These are phyloP conservation scores for Ceyx erithaca DNA, from an alignment of 2,797 vertebrate genomes.

Conservation along the genomic window DNA sequence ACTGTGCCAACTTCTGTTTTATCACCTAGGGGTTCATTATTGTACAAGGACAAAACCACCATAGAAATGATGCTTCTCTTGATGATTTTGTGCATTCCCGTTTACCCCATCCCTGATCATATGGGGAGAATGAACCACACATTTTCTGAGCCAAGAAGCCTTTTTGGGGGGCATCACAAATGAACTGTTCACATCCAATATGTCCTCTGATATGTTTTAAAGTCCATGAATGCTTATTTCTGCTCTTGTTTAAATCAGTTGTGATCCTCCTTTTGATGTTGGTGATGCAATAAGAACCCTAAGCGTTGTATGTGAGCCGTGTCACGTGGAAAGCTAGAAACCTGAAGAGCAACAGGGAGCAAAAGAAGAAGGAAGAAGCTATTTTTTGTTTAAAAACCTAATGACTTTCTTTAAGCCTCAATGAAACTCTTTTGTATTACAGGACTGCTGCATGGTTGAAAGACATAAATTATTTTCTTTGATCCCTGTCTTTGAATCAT, in stretches of 20 bases:
- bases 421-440: background rate
- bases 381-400: background rate
- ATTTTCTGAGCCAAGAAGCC: background rate
- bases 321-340: background rate
- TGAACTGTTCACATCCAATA: background rate
- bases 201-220: background rate
- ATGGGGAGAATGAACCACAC: background rate
- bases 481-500: background rate
- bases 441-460: background rate
- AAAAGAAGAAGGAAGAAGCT: background rate
- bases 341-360: background rate
- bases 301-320: accelerated
- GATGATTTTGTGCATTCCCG: accelerated
- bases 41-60: background rate
- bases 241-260: background rate
- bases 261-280: background rate
- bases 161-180: background rate
- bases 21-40: background rate
- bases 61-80: background rate
- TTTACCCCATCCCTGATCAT: background rate
- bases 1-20: background rate
- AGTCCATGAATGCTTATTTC: background rate
- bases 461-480: background rate
- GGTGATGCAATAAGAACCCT: background rate
- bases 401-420: background rate